Evolutionary conservation across 2,888 invertebrate genomes (phyloP).

Genomic region (Schizaphis graminum): DNA sequence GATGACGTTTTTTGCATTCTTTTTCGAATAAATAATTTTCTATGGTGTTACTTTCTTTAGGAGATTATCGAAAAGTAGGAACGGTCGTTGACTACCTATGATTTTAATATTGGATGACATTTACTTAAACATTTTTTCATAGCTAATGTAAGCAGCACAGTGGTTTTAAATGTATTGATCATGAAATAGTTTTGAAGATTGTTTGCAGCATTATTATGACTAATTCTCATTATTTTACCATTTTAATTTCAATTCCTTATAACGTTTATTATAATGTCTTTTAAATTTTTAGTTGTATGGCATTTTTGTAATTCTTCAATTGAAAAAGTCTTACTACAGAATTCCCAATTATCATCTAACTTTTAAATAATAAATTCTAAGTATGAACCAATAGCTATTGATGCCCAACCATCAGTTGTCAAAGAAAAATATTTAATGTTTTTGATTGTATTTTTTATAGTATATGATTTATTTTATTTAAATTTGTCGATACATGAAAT

Average conservation of each 20-base stretch:
- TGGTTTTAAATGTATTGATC: not conserved
- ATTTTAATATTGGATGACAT: not conserved
- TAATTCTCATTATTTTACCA: too few relatives aligned
- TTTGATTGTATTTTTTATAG: not conserved
- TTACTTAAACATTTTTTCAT: not conserved
- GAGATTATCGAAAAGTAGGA: not conserved
- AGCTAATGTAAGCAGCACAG: not conserved
- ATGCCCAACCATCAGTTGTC: not conserved
- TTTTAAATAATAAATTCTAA: not conserved
- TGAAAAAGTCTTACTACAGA: not conserved
- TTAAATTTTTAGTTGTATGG: too few relatives aligned
- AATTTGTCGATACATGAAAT: not conserved
- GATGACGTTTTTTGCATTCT: not conserved
- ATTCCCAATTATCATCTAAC: not conserved
- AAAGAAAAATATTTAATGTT: not conserved
- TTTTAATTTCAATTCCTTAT: too few relatives aligned
- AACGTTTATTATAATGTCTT: too few relatives aligned
- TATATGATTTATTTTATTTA: not conserved
- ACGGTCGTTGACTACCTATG: too few relatives aligned
- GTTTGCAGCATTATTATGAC: conserved; percentile 9
- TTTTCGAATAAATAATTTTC: too few relatives aligned
- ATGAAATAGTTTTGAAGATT: not conserved
- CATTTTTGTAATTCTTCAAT: too few relatives aligned
- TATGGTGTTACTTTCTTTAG: too few relatives aligned
- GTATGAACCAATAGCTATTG: conserved; percentile 1